Evolutionary conservation across 2,888 invertebrate species (phyloP), one percentile per base, ranked within the genome.

Genomic region (Oxyteleia sp.): DNA sequence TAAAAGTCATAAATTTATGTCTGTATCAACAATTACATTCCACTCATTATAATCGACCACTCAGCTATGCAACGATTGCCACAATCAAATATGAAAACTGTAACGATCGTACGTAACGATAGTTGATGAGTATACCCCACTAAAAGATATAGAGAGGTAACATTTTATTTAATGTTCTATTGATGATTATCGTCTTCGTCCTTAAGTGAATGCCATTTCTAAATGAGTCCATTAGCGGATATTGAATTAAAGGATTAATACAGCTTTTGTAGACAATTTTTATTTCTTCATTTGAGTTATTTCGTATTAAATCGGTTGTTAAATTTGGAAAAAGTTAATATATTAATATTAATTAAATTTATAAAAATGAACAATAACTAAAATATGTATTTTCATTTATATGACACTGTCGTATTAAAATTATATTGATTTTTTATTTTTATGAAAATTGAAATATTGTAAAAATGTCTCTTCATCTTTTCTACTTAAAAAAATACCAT

Each of bases 1-100:
- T n/a, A n/a, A 51, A 63, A 64, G 41, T 71, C 57, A 61, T 64
- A 66, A 59, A 80, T 66, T 66, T 45, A 49, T n/a, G 71, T 51
- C 57, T 68, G n/a, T 45, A 57, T 59, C 47, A 69, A 51, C 74
- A 84, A 87, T 89, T 87, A 88, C 88, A 87, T 85, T 86, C 89
- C 89, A 90, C 90, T 91, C 87, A 87, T 89, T 86, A 75, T 89
- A 90, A 91, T 90, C 90, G 87, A 88, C 88, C 87, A 90, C 91
- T 91, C 87, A 89, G 88, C 86, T 91, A 91, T 91, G 91, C 91
- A 91, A 90, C 88, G 91, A 91, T 91, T 89, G 87, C 89, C 85
- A 76, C 61, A 76, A 55, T 82, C 71, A 71, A 76, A 76, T 72
- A 76, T 82, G 66, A 72, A 71, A 76, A 71, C 13, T 69, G 63